A percentile compares a stretch with the other conserved stretches of the same genome.
These are phyloP conservation scores for Bicyclus anynana DNA, from an alignment of 1,140 invertebrate species.

Conservation along the genomic window DNA sequence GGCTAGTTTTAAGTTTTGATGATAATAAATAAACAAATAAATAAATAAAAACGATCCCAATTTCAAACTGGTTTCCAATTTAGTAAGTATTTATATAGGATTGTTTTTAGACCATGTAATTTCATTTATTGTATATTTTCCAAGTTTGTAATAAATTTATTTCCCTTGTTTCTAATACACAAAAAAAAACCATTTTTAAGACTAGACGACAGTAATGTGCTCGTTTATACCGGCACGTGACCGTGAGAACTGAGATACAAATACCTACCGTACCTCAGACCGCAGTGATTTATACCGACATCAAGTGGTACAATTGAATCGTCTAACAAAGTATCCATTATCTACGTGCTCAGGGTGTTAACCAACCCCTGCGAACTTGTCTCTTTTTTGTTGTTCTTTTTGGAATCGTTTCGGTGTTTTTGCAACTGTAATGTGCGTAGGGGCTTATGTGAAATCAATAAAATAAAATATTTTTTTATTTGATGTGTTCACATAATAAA, in stretches of 20 bases:
- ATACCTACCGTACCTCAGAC: background rate
- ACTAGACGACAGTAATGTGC: background rate
- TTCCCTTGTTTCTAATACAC: no score
- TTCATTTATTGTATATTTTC: no score
- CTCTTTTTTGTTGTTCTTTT: background rate
- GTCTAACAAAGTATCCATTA: conserved; percentile 31
- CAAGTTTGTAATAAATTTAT: no score
- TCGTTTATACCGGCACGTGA: background rate
- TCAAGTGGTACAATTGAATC: conserved; percentile 30
- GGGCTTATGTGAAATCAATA: background rate
- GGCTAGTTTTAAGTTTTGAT: no score
- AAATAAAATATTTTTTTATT: background rate
- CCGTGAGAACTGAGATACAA: background rate
- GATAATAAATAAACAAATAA: no score
- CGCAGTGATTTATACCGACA: conserved; percentile 25
- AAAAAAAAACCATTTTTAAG: background rate
- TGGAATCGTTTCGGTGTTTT: background rate
- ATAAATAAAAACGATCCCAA: no score
- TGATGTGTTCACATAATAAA: no score
- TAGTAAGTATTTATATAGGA: no score
- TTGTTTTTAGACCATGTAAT: no score
- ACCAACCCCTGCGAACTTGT: conserved; percentile 7
- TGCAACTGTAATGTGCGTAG: background rate
- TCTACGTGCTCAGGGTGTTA: conserved; percentile 23
- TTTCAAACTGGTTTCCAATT: no score